Evolutionary conservation across 2,797 vertebrate genomes (phyloP).

Genomic region (Coluber constrictor): DNA sequence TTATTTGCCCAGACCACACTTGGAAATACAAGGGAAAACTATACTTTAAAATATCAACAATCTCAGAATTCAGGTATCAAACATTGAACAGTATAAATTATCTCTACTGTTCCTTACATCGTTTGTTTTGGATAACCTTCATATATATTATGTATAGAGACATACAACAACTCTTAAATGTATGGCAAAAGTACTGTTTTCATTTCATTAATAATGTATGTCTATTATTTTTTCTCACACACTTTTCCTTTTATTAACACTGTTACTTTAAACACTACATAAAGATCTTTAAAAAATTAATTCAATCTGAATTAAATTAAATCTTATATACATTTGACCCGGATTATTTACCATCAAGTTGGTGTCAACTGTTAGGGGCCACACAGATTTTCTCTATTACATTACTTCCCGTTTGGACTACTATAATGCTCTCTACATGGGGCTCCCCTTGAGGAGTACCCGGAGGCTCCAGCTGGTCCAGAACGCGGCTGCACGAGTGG

Average conservation of each 20-base stretch:
- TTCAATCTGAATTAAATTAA: neutral
- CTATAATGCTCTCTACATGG: too few relatives aligned
- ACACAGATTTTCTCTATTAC: neutral
- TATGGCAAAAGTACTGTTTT: neutral
- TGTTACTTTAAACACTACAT: neutral
- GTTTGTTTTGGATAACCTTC: neutral
- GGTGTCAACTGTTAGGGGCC: neutral
- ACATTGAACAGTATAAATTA: neutral
- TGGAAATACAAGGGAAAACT: neutral
- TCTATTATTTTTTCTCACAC: neutral
- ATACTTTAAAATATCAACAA: neutral
- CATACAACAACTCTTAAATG: neutral
- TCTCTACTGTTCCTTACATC: neutral
- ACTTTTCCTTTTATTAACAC: neutral
- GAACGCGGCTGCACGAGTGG: too few relatives aligned
- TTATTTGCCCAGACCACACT: neutral
- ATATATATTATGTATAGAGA: neutral
- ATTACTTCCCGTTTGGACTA: neutral
- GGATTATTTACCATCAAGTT: neutral
- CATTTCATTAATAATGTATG: neutral
- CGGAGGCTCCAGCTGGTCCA: too few relatives aligned
- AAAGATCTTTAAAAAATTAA: neutral
- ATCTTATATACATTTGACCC: neutral
- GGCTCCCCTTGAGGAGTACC: too few relatives aligned
- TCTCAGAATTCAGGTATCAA: neutral